Percentiles rank a stretch among this genome's conserved stretches.
Evolutionary conservation across 1,140 invertebrate species (phyloP).

Genomic region (Parasteatoda tepidariorum): DNA sequence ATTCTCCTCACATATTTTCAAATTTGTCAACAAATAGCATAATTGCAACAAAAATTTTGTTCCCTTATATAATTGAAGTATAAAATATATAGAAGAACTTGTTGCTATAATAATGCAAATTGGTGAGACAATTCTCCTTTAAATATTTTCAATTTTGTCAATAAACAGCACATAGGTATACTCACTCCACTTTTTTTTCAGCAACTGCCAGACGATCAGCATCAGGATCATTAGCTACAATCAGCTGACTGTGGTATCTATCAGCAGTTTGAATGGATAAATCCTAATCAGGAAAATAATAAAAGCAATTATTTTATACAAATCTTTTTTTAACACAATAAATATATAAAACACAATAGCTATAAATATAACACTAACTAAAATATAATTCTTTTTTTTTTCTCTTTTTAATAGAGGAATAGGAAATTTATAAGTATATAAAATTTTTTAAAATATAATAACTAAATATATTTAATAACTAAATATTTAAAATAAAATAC

Average conservation of each 20-base stretch:
- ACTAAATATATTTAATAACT: not conserved
- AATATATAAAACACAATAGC: not conserved
- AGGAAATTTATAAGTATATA: no score
- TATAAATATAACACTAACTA: no score
- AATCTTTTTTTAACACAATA: not conserved
- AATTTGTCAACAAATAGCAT: no score
- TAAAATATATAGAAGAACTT: no score
- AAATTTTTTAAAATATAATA: no score
- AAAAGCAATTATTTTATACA: conserved; percentile 21
- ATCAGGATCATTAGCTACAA: conserved; percentile 98
- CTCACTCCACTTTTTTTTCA: conserved; percentile 70
- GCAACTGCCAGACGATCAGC: conserved; percentile 96
- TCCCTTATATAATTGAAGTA: no score
- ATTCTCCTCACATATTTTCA: no score
- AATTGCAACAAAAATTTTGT: no score
- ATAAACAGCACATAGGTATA: not conserved
- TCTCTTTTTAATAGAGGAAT: no score
- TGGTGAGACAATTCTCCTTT: no score
- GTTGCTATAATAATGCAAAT: no score
- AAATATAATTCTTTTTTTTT: no score
- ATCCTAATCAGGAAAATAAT: conserved; percentile 69
- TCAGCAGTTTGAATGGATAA: conserved; percentile 88
- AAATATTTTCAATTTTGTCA: not conserved
- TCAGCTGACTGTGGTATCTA: conserved; percentile 76
- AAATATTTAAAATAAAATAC: not conserved